Evolutionary conservation across 1,140 invertebrate genomes (phyloP).

Genomic region (Portunus trituberculatus): DNA sequence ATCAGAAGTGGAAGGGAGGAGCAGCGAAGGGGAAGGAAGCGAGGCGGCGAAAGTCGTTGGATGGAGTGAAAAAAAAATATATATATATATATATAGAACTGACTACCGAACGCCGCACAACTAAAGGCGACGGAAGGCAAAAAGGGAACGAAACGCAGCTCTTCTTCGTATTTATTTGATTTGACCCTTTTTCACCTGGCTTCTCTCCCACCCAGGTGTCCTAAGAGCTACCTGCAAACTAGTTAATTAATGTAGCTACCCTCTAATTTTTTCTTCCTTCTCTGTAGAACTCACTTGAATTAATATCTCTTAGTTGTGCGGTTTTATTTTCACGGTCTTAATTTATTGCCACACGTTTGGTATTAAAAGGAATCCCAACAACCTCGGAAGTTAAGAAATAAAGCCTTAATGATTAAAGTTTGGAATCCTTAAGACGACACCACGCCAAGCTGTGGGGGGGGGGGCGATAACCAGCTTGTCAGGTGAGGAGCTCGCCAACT

Average conservation of each 20-base stretch:
- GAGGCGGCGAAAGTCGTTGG: neutral
- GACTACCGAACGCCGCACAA: neutral
- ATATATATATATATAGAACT: too few species aligned
- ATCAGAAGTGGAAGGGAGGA: neutral
- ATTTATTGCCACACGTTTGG: too few species aligned
- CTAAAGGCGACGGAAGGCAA: neutral
- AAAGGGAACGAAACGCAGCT: neutral
- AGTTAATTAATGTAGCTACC: neutral
- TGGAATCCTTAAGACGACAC: too few species aligned
- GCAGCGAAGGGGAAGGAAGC: neutral
- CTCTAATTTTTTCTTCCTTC: neutral
- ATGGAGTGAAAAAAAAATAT: neutral
- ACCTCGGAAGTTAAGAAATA: too few species aligned
- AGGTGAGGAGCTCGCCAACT: too few species aligned
- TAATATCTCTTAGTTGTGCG: neutral
- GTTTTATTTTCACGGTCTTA: too few species aligned
- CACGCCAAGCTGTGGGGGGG: too few species aligned
- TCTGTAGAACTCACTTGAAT: neutral
- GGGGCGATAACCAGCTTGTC: too few species aligned
- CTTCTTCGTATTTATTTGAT: too few species aligned
- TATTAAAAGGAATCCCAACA: too few species aligned
- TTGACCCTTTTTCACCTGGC: neutral
- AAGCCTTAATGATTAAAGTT: too few species aligned
- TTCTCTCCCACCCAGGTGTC: neutral
- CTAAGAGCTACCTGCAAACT: neutral